Evolutionary conservation across 37 sponge, comb jelly and placozoan species (phyloP).

Genomic region (Beroe forskalii): DNA sequence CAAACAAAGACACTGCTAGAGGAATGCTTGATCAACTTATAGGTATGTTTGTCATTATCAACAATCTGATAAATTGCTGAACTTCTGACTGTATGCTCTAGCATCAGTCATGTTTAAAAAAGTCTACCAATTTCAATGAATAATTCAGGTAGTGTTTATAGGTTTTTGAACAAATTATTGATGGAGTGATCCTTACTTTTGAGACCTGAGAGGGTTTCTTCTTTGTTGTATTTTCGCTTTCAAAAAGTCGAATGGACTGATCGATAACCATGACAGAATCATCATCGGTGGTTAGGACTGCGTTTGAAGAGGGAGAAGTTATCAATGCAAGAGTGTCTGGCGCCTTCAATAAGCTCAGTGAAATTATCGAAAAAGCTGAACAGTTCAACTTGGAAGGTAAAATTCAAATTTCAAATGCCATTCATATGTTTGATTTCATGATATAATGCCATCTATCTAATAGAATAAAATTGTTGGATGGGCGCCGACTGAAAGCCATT

Average conservation of each 20-base stretch:
- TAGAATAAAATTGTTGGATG: too few species aligned
- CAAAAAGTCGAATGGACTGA: too few species aligned
- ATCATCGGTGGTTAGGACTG: not conserved
- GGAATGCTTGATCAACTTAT: slow-evolving; percentile 9
- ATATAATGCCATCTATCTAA: too few species aligned
- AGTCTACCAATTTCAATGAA: too few species aligned
- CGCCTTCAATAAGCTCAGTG: slow-evolving; percentile 56
- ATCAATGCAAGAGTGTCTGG: not conserved
- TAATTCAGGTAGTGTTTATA: too few species aligned
- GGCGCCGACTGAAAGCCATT: too few species aligned
- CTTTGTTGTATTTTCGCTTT: too few species aligned
- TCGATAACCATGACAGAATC: not conserved
- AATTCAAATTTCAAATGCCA: too few species aligned
- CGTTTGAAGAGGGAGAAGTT: slow-evolving; percentile 13
- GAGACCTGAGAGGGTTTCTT: too few species aligned
- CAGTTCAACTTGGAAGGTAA: slow-evolving; percentile 53
- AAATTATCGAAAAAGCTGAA: slow-evolving; percentile 49
- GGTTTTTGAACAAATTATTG: not conserved
- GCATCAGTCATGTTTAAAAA: too few species aligned
- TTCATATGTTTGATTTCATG: too few species aligned
- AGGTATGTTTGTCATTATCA: not conserved
- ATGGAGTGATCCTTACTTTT: too few species aligned
- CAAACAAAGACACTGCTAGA: slow-evolving; percentile 30
- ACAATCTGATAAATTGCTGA: not conserved
- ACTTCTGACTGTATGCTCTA: not conserved